Percentiles rank a stretch among this genome's conserved stretches.
Evolutionary conservation across 1,140 invertebrate genomes (phyloP).

Genomic region (Lysiphlebus fabarum): DNA sequence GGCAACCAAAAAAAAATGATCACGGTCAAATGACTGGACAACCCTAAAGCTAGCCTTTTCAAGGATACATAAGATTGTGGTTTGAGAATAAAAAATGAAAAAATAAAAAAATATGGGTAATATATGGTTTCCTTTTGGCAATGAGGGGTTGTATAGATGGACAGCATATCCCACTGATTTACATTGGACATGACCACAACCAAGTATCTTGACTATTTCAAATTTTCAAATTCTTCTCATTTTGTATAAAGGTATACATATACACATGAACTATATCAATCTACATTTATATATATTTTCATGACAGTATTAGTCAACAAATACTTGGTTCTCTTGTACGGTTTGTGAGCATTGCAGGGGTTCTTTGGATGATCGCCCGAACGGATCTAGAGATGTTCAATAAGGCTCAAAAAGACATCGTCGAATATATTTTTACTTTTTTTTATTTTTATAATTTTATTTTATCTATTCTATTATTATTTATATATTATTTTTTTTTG

Average conservation of each 20-base stretch:
- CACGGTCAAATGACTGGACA: slow-evolving; percentile 26
- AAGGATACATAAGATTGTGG: background rate
- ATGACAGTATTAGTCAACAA: background rate
- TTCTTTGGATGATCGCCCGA: slow-evolving; percentile 9
- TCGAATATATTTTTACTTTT: slow-evolving; percentile 4
- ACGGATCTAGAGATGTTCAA: slow-evolving; percentile 14
- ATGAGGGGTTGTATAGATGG: slow-evolving; percentile 23
- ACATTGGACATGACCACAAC: slow-evolving; percentile 26
- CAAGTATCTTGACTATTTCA: slow-evolving; percentile 13
- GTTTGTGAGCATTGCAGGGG: background rate
- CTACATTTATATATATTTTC: slow-evolving; percentile 3
- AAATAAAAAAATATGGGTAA: slow-evolving; percentile 7
- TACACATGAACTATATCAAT: too few species aligned
- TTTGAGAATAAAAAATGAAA: background rate
- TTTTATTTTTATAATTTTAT: too few species aligned
- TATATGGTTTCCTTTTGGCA: slow-evolving; percentile 17
- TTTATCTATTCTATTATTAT: too few species aligned
- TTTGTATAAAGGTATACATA: too few species aligned
- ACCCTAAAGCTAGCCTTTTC: slow-evolving; percentile 8
- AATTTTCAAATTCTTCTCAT: slow-evolving; percentile 6
- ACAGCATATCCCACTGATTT: slow-evolving; percentile 26
- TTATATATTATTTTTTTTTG: too few species aligned
- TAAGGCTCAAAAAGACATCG: slow-evolving; percentile 11
- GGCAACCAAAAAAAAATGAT: slow-evolving; percentile 12
- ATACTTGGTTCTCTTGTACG: background rate